Evolutionary conservation across 2,888 invertebrate species (phyloP), one percentile per base, ranked within the genome.

Genomic region (Apamea sordens): DNA sequence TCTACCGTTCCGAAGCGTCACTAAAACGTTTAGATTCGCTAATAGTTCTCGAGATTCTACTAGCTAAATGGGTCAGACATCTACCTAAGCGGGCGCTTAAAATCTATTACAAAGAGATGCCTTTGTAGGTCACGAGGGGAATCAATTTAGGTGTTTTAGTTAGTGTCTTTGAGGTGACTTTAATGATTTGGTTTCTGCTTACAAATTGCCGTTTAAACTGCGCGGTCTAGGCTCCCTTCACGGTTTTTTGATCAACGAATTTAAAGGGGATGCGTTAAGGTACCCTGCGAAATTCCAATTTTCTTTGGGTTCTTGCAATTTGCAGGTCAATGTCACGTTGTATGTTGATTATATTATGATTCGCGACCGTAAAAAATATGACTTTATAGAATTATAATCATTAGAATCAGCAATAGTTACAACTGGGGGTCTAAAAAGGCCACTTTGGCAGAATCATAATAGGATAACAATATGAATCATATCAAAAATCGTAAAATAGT

Each of bases 31-130:
- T 15, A 70, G 61, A 64, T 85, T 83, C 61, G 32, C 63, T 77
- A 67, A 86, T 84, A 77, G 82, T 82, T 77, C 68, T 68, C 73
- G 73, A 76, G 73, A 82, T 86, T 63, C 73, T 71, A 61, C n/a
- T 21, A 32, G 21, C 77, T 71, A 77, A 85, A 83, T 82, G 67
- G 82, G 73, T 67, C 65, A 53, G 44, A 24, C 67, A 44, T 53
- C 63, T 50, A 61, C 47, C 47, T 73, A 73, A 81, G 77, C 56
- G 53, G 24, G 41, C 53, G 72, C 63, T 81, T 73, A 73, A 63
- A 36, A 67, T 76, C 15, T 61, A 73, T 73, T 71, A 53, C 59
- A 28, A 67, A 44, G 65, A 50, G 53, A 8, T 67, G 61, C 32
- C 53, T 71, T 70, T 73, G 36, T 85, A 71, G 73, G 73, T 74